These are phyloP conservation scores for Aurelia sp. DNA, from an alignment of 30 jellyfish, hydroid and myxozoan species.

Conservation along the genomic window DNA sequence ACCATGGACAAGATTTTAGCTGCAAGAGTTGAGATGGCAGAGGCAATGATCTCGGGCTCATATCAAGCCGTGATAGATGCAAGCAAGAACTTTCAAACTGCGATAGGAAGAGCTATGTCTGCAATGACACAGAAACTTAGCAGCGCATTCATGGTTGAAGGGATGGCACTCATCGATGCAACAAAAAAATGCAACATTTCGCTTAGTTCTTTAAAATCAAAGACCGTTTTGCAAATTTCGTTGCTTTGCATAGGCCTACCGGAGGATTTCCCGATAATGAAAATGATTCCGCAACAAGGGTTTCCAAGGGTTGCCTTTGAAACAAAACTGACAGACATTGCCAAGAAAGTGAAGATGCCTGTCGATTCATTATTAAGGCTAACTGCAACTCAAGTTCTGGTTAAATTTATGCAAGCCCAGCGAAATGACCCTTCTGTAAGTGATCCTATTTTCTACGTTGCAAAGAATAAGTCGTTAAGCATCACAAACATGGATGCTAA, in stretches of 20 bases:
- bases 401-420: neutral
- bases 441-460: constrained; percentile 30
- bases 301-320: constrained; percentile 17
- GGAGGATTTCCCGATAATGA: constrained; percentile 42
- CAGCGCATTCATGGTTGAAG: neutral
- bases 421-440: neutral
- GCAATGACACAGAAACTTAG: neutral
- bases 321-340: constrained; percentile 15
- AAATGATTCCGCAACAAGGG: neutral
- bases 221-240: constrained; percentile 25
- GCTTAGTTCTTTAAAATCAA: neutral
- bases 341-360: constrained; percentile 21
- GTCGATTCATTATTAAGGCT: neutral
- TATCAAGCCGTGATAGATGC: neutral
- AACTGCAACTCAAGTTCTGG: neutral
- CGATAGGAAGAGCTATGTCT: neutral
- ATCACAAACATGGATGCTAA: neutral
- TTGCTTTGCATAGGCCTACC: constrained; percentile 40
- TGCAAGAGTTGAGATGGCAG: constrained; percentile 24
- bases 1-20: constrained; percentile 17
- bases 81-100: neutral
- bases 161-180: constrained; percentile 12
- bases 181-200: constrained; percentile 21
- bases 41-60: constrained; percentile 16
- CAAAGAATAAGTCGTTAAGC: neutral